These are phyloP conservation scores for Belonocnema kinseyi DNA, from an alignment of 1,140 invertebrate species.

Conservation along the genomic window DNA sequence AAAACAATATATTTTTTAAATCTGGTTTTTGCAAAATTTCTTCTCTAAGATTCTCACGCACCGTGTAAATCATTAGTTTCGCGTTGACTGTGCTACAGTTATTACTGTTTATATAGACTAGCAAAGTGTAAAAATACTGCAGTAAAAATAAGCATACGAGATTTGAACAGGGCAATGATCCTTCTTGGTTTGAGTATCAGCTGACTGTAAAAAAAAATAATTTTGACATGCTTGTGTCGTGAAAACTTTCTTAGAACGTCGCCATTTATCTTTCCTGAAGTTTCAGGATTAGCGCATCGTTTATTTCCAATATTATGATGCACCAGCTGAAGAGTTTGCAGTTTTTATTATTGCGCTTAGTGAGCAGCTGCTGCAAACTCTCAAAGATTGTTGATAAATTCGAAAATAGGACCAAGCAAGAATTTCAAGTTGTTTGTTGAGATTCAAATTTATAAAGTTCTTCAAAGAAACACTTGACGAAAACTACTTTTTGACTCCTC, in stretches of 20 bases:
- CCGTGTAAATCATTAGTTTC: not conserved
- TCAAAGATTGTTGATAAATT: constrained; percentile 24
- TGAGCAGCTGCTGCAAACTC: not conserved
- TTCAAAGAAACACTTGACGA: not conserved
- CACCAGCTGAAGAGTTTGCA: not conserved
- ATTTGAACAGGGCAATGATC: constrained; percentile 44
- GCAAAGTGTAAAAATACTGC: constrained; percentile 56
- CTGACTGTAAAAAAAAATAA: not conserved
- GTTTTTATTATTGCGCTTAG: not conserved
- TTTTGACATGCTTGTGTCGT: constrained; percentile 5
- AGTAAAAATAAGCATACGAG: constrained; percentile 55
- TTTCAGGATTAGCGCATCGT: constrained; percentile 11
- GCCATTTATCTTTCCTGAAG: constrained; percentile 7
- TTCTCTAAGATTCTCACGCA: not conserved
- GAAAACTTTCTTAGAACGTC: not conserved
- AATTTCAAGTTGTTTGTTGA: constrained; percentile 3
- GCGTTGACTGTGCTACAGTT: not conserved
- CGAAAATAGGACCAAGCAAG: not conserved
- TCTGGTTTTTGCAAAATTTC: not conserved
- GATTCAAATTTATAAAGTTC: not conserved
- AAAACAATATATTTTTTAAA: no score
- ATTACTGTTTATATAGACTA: not conserved
- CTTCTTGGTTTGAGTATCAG: constrained; percentile 18
- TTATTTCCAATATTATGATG: constrained; percentile 13
- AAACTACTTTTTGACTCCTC: no score